Evolutionary conservation across 2,113 vertebrate genomes (phyloP).

Genomic region (Microtus montanus): DNA sequence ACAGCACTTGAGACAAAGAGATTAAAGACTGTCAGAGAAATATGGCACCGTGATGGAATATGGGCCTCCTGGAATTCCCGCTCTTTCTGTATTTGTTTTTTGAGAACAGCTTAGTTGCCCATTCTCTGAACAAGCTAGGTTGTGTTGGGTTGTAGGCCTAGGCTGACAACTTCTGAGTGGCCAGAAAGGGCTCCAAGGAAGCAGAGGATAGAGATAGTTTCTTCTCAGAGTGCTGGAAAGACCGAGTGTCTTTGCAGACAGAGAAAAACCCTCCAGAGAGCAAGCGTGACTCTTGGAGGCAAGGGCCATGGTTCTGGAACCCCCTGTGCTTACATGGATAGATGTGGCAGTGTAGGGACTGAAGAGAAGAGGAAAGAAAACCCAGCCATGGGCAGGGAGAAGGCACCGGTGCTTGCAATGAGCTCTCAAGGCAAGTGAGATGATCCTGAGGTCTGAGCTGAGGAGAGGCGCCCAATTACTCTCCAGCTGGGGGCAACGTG

Average conservation of each 20-base stretch:
- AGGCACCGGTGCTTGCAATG: neutral
- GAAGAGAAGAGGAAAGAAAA: neutral
- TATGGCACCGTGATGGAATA: rapidly evolving
- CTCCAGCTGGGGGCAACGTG: neutral
- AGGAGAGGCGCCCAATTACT: neutral
- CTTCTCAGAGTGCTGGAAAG: neutral
- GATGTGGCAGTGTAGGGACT: no score
- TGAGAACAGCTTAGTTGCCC: neutral
- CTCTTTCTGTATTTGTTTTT: neutral
- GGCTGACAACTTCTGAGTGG: neutral
- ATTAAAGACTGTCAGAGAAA: no score
- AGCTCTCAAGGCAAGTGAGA: neutral
- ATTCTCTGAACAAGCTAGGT: neutral
- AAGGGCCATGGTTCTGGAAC: rapidly evolving
- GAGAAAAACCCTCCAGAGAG: neutral
- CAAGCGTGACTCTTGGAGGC: rapidly evolving
- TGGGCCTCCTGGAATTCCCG: neutral
- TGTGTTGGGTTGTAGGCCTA: neutral
- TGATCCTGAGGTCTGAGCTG: neutral
- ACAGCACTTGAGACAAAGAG: neutral
- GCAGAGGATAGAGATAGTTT: no score
- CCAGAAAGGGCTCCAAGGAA: neutral
- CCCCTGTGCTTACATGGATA: neutral
- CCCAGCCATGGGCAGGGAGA: neutral
- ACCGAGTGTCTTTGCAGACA: rapidly evolving